Base-by-base conservation (phyloP, 2,888 invertebrate species). In the Drosophila kambysellisi region DNA sequence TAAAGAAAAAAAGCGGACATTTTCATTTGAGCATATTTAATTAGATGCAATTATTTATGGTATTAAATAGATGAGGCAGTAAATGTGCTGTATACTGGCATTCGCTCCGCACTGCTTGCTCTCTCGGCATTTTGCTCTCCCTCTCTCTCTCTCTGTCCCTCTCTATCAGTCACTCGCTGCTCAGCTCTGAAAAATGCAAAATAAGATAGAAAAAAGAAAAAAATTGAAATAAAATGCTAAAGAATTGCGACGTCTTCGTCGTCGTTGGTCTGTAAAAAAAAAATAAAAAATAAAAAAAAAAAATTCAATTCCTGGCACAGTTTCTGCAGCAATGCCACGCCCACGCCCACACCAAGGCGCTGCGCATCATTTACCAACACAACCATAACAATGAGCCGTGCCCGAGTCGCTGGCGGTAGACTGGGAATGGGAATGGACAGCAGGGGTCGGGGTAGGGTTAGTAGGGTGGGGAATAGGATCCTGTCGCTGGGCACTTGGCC, bases 21-120 rank as follows among this genome's bases (percentile, higher is more conserved):
- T 92, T 92, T 92, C 92, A 92, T 92, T 92, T 91, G 92, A 92
- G 92, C 90, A 92, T 92, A 92, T 92, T 92, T 92, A 92, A 92
- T 92, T 92, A 92, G 92, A 92, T 92, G 92, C 92, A 92, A 92
- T 92, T 92, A 92, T 92, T 92, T 92, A 92, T 92, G 92, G 91
- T 92, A 92, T 92, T 92, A 92, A 92, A 92, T 92, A 92, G 92
- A 92, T 92, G 92, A 92, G 92, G 92, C 91, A 92, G 91, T 91
- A 92, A 92, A 92, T 91, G 91, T 89, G 90, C 85, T 88, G 79
- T 90, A 74, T 83, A 77, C 85, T 84, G 72, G 62, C 74, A 66
- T 66, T 77, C 65, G 63, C 77, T 64, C 37, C 20, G 7, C 52
- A 41, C 58, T 46, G 46, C 46, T 46, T 25, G 25, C 46, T 46